Evolutionary conservation across 2,113 vertebrate species (phyloP).

Genomic region (Mesembrinibis cayennensis): DNA sequence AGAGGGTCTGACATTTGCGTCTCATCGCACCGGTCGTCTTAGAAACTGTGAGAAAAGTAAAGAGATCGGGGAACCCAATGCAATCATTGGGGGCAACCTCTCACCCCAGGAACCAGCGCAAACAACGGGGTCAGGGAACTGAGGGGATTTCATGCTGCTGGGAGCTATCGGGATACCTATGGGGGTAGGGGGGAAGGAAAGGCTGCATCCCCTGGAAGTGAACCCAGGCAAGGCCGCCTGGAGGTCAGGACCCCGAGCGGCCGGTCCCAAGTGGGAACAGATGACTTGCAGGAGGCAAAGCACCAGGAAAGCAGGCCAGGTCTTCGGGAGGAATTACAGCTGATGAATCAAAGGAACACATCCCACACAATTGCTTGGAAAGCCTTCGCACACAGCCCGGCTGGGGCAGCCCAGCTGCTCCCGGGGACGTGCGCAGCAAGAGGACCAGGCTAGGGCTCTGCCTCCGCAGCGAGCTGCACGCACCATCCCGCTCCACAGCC

Average conservation of each 20-base stretch:
- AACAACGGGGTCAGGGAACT: neutral
- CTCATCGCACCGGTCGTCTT: neutral
- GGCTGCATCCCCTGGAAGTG: neutral
- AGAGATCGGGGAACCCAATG: neutral
- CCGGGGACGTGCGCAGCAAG: rapidly evolving
- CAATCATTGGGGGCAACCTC: neutral
- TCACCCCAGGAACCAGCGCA: neutral
- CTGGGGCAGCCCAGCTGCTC: neutral
- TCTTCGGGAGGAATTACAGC: neutral
- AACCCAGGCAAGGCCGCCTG: neutral
- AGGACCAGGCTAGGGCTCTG: neutral
- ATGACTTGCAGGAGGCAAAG: neutral
- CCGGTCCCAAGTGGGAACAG: neutral
- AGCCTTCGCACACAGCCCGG: neutral
- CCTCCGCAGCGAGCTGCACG: rapidly evolving
- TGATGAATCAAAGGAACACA: neutral
- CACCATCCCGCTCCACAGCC: neutral
- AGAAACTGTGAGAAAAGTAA: slow-evolving; percentile 22
- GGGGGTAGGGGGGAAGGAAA: neutral
- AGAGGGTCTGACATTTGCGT: neutral
- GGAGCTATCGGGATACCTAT: rapidly evolving
- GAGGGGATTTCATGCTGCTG: neutral
- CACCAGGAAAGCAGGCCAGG: neutral
- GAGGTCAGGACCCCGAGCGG: neutral
- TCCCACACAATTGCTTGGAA: neutral